Percentiles rank a stretch among this genome's conserved stretches.
Evolutionary conservation across 2,888 invertebrate genomes (phyloP).

Genomic region (Iselma pallidipennis): DNA sequence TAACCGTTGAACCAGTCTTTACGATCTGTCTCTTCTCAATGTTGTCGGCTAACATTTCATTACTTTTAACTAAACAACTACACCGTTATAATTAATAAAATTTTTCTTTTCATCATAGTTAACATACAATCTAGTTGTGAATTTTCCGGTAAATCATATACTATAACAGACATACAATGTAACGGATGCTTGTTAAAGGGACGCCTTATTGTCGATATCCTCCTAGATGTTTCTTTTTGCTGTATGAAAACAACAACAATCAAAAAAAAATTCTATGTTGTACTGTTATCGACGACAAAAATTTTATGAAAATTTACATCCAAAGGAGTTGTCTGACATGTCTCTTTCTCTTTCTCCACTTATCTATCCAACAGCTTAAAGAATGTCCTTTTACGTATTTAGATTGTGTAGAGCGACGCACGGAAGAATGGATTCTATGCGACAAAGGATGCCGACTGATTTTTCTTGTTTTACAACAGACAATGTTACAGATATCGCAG

Average conservation of each 20-base stretch:
- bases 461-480: conserved; percentile 54
- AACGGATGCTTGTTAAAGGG: neutral
- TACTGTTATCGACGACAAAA: neutral
- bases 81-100: neutral
- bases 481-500: conserved; percentile 54
- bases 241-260: no score
- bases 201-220: neutral
- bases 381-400: conserved; percentile 56
- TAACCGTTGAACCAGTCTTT: no score
- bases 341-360: conserved; percentile 40
- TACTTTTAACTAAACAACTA: neutral
- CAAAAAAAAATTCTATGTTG: no score
- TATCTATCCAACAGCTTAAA: conserved; percentile 54
- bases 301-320: conserved; percentile 51
- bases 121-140: no score
- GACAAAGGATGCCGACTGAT: conserved; percentile 53
- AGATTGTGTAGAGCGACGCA: conserved; percentile 52
- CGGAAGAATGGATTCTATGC: conserved; percentile 53
- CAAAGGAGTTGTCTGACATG: conserved; percentile 56
- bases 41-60: neutral
- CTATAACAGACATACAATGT: neutral
- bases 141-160: neutral
- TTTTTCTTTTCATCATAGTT: neutral
- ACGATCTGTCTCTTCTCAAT: neutral
- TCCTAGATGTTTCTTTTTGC: neutral